Evolutionary conservation across 64 coral and sea anemone species (phyloP).

Genomic region (Montipora efflorescens): DNA sequence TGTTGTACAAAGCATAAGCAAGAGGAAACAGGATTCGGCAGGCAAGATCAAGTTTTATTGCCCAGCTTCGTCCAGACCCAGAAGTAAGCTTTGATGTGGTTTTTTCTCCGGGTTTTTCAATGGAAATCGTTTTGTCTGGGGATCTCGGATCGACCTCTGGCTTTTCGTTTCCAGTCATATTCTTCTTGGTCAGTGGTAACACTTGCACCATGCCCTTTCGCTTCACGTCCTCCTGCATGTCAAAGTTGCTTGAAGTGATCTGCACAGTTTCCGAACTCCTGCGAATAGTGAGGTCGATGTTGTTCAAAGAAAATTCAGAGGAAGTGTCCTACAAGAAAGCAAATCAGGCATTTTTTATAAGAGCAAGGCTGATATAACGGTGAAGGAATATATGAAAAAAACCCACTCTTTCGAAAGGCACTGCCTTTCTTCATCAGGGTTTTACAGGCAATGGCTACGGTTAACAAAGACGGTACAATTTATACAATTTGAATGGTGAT

Average conservation of each 20-base stretch:
- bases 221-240: not conserved
- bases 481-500: too few species aligned
- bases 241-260: not conserved
- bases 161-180: not conserved
- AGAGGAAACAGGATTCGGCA: conserved; percentile 18
- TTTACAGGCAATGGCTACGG: too few species aligned
- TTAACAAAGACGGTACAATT: too few species aligned
- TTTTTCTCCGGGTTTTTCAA: not conserved
- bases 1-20: not conserved
- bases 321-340: not conserved
- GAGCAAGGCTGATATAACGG: too few species aligned
- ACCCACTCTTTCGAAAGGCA: too few species aligned
- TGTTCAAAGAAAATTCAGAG: not conserved
- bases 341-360: too few species aligned
- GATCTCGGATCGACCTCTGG: too few species aligned
- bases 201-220: not conserved
- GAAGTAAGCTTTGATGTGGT: not conserved
- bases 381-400: too few species aligned
- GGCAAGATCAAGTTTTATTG: conserved; percentile 1
- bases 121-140: too few species aligned
- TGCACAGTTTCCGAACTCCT: not conserved
- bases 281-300: too few species aligned
- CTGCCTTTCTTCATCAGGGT: too few species aligned
- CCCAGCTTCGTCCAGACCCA: not conserved
- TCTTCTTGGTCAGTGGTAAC: not conserved